Conservation (phyloP, 1,140 invertebrate genomes). For the Drosophila nigrodunni region DNA sequence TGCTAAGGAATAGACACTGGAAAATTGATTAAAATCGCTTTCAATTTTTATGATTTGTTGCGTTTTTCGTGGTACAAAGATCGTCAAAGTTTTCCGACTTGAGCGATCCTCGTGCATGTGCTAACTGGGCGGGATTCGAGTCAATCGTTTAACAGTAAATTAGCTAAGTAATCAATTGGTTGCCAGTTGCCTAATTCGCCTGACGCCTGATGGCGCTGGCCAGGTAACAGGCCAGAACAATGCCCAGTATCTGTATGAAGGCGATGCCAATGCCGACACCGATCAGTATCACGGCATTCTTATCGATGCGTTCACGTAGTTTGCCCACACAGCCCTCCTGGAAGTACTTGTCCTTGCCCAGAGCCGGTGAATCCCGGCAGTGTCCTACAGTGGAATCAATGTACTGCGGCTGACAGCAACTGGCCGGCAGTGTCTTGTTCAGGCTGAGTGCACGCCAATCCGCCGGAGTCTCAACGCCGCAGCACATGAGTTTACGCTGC, state of each 20-base stretch:
- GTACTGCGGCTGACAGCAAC: constrained; percentile 88
- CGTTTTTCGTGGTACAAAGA: constrained; percentile 3
- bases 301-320: constrained; percentile 86
- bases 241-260: constrained; percentile 86
- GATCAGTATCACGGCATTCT: constrained; percentile 86
- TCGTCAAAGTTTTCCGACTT: not conserved
- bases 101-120: constrained; percentile 3
- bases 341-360: constrained; percentile 77
- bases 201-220: constrained; percentile 86
- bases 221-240: constrained; percentile 87
- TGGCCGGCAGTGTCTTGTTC: constrained; percentile 87
- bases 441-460: constrained; percentile 89
- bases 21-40: constrained; percentile 5
- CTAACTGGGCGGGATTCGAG: not conserved
- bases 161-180: constrained; percentile 13
- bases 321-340: constrained; percentile 86
- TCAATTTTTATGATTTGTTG: constrained; percentile 14
- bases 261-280: constrained; percentile 89
- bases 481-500: constrained; percentile 91
- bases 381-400: constrained; percentile 69
- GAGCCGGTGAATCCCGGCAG: constrained; percentile 68
- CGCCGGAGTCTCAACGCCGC: constrained; percentile 88
- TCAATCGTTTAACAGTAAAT: not conserved
- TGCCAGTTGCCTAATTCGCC: constrained; percentile 43
- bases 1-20: not conserved